Evolutionary conservation across 1,140 invertebrate genomes (phyloP).

Genomic region (Sitodiplosis mosellana): DNA sequence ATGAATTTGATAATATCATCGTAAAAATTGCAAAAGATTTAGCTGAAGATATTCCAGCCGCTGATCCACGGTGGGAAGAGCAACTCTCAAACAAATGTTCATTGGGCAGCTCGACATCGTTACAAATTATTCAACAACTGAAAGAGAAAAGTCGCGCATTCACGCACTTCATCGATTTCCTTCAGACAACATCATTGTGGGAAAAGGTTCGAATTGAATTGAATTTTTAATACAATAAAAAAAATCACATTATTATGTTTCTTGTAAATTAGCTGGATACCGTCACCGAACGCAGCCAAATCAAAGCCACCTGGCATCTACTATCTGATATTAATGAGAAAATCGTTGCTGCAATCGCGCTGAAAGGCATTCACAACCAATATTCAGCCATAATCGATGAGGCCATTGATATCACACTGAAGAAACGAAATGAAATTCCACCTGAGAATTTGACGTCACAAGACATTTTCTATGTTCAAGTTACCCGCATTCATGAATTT

Average conservation of each 20-base stretch:
- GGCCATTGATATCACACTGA: conserved; percentile 38
- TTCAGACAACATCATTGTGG: conserved; percentile 60
- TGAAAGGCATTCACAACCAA: conserved; percentile 17
- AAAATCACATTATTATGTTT: background rate
- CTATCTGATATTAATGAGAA: conserved; percentile 60
- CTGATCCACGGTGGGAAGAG: conserved; percentile 68
- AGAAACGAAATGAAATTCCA: conserved; percentile 24
- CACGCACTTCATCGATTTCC: conserved; percentile 51
- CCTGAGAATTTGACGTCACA: conserved; percentile 38
- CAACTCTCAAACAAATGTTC: conserved; percentile 14
- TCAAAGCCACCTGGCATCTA: conserved; percentile 43
- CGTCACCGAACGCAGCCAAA: conserved; percentile 33
- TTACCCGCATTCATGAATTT: conserved; percentile 34
- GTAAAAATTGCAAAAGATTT: conserved; percentile 56
- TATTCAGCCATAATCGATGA: conserved; percentile 17
- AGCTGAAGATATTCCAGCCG: conserved; percentile 71
- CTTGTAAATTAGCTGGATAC: conserved; percentile 28
- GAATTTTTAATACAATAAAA: too few relatives aligned
- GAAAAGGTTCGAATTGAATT: too few relatives aligned
- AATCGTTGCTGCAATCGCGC: conserved; percentile 48
- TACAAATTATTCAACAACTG: conserved; percentile 67
- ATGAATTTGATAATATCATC: conserved; percentile 44
- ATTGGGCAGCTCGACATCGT: conserved; percentile 44
- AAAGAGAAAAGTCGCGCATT: conserved; percentile 70
- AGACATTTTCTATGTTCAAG: conserved; percentile 55